A percentile compares a stretch with the other conserved stretches of the same genome.
Evolutionary conservation across 2,888 invertebrate species (phyloP).

Genomic region (Ectropis crepuscularia): DNA sequence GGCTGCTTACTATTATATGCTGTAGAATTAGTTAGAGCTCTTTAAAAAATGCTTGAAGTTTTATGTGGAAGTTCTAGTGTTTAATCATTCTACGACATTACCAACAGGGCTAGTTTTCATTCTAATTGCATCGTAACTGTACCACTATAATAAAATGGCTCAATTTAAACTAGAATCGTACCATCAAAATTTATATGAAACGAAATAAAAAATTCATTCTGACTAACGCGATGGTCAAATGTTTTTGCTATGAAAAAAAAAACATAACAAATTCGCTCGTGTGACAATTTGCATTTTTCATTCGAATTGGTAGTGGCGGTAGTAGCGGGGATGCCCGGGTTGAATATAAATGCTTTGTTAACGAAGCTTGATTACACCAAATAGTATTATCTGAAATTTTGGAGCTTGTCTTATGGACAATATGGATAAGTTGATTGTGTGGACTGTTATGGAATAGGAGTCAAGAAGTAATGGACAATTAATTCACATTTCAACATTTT

Average conservation of each 20-base stretch:
- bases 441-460: too few relatives aligned
- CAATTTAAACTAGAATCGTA: constrained; percentile 17
- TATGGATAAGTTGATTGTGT: too few relatives aligned
- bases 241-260: constrained; percentile 8
- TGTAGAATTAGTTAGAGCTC: too few relatives aligned
- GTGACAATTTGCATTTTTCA: constrained; percentile 19
- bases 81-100: neutral
- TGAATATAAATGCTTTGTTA: constrained; percentile 11
- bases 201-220: constrained; percentile 15
- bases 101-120: constrained; percentile 1
- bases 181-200: constrained; percentile 17
- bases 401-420: too few relatives aligned
- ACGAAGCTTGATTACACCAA: constrained; percentile 1
- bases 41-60: neutral
- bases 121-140: constrained; percentile 4
- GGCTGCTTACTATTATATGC: too few relatives aligned
- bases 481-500: too few relatives aligned
- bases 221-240: constrained; percentile 11
- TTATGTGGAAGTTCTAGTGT: neutral
- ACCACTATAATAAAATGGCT: constrained; percentile 5
- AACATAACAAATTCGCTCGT: constrained; percentile 12
- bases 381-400: neutral
- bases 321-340: neutral
- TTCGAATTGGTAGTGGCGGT: constrained; percentile 11
- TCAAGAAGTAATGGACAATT: too few relatives aligned